A percentile compares a stretch with the other conserved stretches of the same genome.
These are phyloP conservation scores for Lasioglossum oenotherae DNA, from an alignment of 2,888 invertebrate genomes.

Conservation along the genomic window DNA sequence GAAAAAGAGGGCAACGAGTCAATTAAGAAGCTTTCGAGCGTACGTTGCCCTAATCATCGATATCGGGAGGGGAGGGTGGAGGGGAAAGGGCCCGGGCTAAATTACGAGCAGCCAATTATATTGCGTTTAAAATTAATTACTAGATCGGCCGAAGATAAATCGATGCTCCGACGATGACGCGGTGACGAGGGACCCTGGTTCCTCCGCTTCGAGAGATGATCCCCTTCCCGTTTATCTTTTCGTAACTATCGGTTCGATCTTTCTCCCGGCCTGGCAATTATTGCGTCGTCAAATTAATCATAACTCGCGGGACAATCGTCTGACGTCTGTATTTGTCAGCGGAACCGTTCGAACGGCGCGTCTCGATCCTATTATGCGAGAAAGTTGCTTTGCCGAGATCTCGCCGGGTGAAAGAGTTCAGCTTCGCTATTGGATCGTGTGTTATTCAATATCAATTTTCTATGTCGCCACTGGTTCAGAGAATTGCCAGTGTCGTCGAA, in stretches of 20 bases:
- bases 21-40: constrained; percentile 72
- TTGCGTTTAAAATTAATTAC: constrained; percentile 83
- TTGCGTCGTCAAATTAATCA: constrained; percentile 78
- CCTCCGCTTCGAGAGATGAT: constrained; percentile 53
- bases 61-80: constrained; percentile 5
- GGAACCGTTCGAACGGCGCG: background rate
- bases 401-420: background rate
- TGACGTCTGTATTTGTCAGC: constrained; percentile 60
- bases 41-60: constrained; percentile 68
- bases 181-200: constrained; percentile 66
- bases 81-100: constrained; percentile 65
- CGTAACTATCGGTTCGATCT: constrained; percentile 68
- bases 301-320: constrained; percentile 61
- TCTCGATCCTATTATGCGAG: background rate
- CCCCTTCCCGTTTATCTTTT: constrained; percentile 64
- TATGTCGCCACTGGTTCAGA: background rate
- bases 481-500: background rate
- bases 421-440: background rate
- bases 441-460: background rate
- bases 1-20: constrained; percentile 66
- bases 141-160: constrained; percentile 80
- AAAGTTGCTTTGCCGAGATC: too few species aligned
- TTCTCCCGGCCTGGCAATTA: constrained; percentile 72
- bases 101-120: constrained; percentile 81
- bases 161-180: constrained; percentile 65